Evolutionary conservation across 2,888 invertebrate genomes (phyloP).

Genomic region (Lasioglossum malachurum): DNA sequence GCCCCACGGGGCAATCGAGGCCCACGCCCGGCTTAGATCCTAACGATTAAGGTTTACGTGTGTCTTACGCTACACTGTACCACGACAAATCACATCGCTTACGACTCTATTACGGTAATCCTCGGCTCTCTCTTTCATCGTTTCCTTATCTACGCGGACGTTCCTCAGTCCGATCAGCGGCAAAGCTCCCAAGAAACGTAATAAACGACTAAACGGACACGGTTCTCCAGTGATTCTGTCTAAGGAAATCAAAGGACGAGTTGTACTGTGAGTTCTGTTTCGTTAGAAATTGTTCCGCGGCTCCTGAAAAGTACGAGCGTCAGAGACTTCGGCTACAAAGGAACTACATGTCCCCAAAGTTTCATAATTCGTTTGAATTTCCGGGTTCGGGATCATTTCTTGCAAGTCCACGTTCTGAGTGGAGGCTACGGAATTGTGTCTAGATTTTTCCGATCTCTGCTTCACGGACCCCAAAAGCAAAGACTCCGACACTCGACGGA

Average conservation of each 20-base stretch:
- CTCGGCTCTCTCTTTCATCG: constrained; percentile 28
- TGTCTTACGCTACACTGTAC: constrained; percentile 43
- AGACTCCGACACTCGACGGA: neutral
- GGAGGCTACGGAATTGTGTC: neutral
- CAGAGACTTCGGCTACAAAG: neutral
- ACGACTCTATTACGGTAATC: constrained; percentile 43
- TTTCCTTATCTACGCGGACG: constrained; percentile 39
- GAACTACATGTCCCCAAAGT: neutral
- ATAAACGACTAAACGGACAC: constrained; percentile 28
- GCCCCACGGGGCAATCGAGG: neutral
- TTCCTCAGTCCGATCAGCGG: constrained; percentile 20
- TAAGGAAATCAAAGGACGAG: constrained; percentile 1
- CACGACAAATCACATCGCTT: constrained; percentile 57
- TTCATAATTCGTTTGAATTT: neutral
- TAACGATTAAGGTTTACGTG: constrained; percentile 44
- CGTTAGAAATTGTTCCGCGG: constrained; percentile 4
- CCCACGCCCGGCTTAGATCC: constrained; percentile 24
- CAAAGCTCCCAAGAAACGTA: neutral
- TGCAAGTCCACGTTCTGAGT: neutral
- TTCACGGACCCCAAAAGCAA: neutral
- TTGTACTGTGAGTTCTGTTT: constrained; percentile 35
- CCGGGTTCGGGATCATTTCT: neutral
- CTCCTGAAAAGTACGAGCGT: neutral
- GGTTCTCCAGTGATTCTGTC: constrained; percentile 2
- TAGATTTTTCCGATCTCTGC: neutral